phyloP scores from a whole-genome alignment of 2,888 invertebrate species.

The Eupithecia pulchellata region DNA sequence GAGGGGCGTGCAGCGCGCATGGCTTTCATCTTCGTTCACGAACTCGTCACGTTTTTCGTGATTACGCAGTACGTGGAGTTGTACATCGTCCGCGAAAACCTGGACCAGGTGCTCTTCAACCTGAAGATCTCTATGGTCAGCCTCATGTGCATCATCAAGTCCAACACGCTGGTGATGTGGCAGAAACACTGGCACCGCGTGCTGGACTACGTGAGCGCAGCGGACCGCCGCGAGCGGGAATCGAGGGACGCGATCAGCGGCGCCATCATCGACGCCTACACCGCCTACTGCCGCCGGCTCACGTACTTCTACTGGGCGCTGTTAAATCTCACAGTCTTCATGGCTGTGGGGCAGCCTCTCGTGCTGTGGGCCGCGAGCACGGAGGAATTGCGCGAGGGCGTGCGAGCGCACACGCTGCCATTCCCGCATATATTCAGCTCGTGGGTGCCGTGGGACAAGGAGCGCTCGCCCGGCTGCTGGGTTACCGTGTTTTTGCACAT shows the following conservation, averaged over 20 bases:
- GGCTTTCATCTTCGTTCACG: conserved; percentile 59
- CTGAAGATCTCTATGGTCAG: conserved; percentile 76
- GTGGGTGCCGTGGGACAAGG: conserved; percentile 75
- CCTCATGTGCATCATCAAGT: conserved; percentile 70
- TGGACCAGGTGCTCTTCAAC: conserved; percentile 69
- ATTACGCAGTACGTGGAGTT: conserved; percentile 71
- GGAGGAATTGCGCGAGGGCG: conserved; percentile 51
- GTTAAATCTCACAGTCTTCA: conserved; percentile 57
- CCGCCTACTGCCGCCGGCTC: conserved; percentile 67
- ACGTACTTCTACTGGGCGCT: conserved; percentile 71
- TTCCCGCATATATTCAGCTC: conserved; percentile 77
- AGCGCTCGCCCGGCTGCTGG: conserved; percentile 68
- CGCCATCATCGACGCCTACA: conserved; percentile 62
- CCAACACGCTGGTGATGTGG: conserved; percentile 67
- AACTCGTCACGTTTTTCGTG: conserved; percentile 64
- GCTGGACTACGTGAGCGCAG: conserved; percentile 66
- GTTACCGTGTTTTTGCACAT: conserved; percentile 67
- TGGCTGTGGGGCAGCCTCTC: conserved; percentile 21
- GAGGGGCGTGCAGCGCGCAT: conserved; percentile 51
- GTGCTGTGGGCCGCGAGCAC: conserved; percentile 24
- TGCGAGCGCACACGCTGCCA: conserved; percentile 62
- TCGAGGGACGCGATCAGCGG: conserved; percentile 49
- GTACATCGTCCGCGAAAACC: conserved; percentile 65
- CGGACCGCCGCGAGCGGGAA: conserved; percentile 68
- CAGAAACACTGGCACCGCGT: conserved; percentile 66